These are phyloP conservation scores for Scalopus aquaticus DNA, from an alignment of 2,113 vertebrate genomes.

Conservation along the genomic window DNA sequence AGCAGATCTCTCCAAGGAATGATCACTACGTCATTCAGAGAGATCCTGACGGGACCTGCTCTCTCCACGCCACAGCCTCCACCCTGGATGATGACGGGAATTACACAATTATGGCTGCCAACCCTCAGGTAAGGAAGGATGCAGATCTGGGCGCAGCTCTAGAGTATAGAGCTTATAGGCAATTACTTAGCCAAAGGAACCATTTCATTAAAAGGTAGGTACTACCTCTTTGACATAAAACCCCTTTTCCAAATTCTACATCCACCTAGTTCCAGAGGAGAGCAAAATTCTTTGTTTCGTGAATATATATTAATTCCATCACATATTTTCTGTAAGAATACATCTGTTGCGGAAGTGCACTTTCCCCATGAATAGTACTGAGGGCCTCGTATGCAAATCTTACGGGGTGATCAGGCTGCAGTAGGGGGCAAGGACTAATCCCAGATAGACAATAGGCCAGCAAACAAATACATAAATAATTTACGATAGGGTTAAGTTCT, in stretches of 20 bases:
- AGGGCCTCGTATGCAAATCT: neutral
- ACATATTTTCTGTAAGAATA: neutral
- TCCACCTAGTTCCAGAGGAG: neutral
- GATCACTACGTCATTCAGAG: constrained; percentile 96
- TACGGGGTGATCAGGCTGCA: rapidly evolving
- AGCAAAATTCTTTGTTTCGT: constrained; percentile 62
- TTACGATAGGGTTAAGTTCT: neutral
- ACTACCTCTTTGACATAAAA: neutral
- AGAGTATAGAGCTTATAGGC: constrained; percentile 23
- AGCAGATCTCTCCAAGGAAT: constrained; percentile 97
- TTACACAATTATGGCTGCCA: constrained; percentile 97
- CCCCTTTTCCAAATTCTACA: neutral
- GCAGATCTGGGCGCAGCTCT: constrained; percentile 57
- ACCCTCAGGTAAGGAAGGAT: constrained; percentile 90
- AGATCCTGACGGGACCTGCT: constrained; percentile 94
- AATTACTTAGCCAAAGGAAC: constrained; percentile 58
- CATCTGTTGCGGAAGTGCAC: neutral
- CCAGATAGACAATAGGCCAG: neutral
- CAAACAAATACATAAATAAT: neutral
- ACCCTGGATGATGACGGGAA: constrained; percentile 98
- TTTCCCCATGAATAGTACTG: neutral
- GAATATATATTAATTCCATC: neutral
- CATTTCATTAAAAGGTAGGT: constrained; percentile 73
- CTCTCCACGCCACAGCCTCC: constrained; percentile 90
- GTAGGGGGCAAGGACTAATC: neutral